Percentiles rank a stretch among this genome's conserved stretches.
Evolutionary conservation across 2,888 invertebrate species (phyloP).

Genomic region (Choristoneura rosaceana): DNA sequence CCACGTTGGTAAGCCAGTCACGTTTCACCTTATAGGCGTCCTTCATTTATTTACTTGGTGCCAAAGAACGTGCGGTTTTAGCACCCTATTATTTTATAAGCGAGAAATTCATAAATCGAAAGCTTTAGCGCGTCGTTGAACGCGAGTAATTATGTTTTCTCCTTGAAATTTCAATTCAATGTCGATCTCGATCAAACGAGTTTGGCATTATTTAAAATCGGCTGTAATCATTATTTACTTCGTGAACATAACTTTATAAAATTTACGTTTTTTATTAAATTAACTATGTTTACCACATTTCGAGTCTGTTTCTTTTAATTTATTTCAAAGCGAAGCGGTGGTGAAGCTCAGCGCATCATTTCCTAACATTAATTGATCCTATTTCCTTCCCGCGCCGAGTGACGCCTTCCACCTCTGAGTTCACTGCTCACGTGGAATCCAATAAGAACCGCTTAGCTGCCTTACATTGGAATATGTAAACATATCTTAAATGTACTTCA

Average conservation of each 20-base stretch:
- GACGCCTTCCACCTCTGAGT: constrained; percentile 85
- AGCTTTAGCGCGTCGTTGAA: constrained; percentile 11
- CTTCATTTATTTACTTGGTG: constrained; percentile 60
- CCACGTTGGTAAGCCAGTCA: constrained; percentile 56
- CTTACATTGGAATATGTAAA: constrained; percentile 68
- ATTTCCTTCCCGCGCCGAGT: constrained; percentile 77
- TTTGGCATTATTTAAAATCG: neutral
- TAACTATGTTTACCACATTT: constrained; percentile 53
- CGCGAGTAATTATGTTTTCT: neutral
- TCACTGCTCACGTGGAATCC: constrained; percentile 77
- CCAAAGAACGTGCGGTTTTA: constrained; percentile 51
- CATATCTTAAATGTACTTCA: constrained; percentile 44
- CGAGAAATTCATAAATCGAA: constrained; percentile 41
- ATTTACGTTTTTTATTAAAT: neutral
- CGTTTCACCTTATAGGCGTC: constrained; percentile 59
- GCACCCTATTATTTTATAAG: constrained; percentile 42
- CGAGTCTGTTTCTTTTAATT: constrained; percentile 38
- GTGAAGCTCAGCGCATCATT: constrained; percentile 65
- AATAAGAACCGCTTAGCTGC: constrained; percentile 82
- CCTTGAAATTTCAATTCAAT: neutral
- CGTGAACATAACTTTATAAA: neutral
- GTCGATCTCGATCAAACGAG: neutral
- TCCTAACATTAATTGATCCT: constrained; percentile 62
- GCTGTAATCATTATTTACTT: neutral
- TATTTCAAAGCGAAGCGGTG: constrained; percentile 76